Base-by-base conservation (phyloP, 2,113 vertebrate genomes). In the Cyanoliseus patagonus region DNA sequence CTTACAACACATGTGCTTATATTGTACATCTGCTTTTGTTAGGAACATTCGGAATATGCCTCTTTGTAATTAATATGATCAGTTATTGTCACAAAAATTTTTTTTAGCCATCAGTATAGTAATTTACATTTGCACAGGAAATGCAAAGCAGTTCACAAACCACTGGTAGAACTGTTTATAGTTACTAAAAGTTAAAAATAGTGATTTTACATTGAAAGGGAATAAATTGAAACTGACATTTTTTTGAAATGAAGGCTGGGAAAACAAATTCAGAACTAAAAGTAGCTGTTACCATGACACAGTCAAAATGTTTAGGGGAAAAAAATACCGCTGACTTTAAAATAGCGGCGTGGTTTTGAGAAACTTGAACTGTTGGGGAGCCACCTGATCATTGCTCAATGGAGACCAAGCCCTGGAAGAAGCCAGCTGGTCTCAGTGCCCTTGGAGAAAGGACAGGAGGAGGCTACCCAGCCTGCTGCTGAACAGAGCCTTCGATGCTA, bases 261-360 rank as follows among this genome's bases (percentile, higher is more conserved):
- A 83, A 88, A 95, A 94, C 92, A 81, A 94, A 90, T 83, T 81
- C 74, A 93, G 82, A 92, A 87, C 90, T 95, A 93, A 94, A 94
- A 95, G 63, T 67, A 93, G 81, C 85, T 94, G 90, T 97, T 96
- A 42, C 92, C 57, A 63, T 90, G 92, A 85, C 79, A 79, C 70
- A 95, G 92, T n/a, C 66, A 75, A 96, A 97, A 95, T 93, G 49
- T 97, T 97, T 96, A 57, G n/a, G 11, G 68, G 75, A 78, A 87
- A 97, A 97, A 96, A 96, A 92, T 84, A 42, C 31, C 35, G 47
- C 31, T 20, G 35, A 52, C 53, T 92, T 97, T 97, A 96, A 97
- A 97, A 97, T 90, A 96, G 92, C 78, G 86, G 41, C 53, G 12
- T 92, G 66, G 81, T 96, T 97, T 95, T 97, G 90, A 97, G 90